phyloP scores from a whole-genome alignment of 92 coral and sea anemone species.

The Diadumene lineata region DNA sequence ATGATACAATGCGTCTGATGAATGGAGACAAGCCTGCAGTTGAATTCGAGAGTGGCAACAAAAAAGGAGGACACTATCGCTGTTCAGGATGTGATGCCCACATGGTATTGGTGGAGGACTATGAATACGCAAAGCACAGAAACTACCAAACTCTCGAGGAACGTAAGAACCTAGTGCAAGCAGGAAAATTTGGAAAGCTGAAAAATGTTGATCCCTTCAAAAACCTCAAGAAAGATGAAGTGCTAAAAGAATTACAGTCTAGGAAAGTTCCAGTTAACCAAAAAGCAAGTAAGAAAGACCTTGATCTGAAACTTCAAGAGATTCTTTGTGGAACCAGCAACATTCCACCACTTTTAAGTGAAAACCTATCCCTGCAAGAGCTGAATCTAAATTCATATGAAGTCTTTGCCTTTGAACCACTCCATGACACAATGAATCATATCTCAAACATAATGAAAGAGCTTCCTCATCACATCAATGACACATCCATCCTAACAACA shows the following conservation, averaged over 20 bases:
- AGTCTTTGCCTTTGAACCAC: conserved; percentile 34
- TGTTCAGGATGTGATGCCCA: conserved; percentile 11
- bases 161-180: conserved; percentile 1
- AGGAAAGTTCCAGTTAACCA: background rate
- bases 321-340: conserved; percentile 10
- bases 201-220: conserved; percentile 12
- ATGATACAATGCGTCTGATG: conserved; percentile 27
- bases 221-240: conserved; percentile 16
- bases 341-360: conserved; percentile 16
- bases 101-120: background rate
- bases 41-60: conserved; percentile 21
- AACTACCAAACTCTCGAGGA: conserved; percentile 7
- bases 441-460: conserved; percentile 19
- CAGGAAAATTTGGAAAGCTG: conserved; percentile 7
- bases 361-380: background rate
- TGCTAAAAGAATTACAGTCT: conserved; percentile 16
- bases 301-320: conserved; percentile 6
- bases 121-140: conserved; percentile 4
- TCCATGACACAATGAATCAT: conserved; percentile 31
- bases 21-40: conserved; percentile 38
- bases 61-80: conserved; percentile 26
- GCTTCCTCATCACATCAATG: conserved; percentile 27
- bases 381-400: conserved; percentile 27
- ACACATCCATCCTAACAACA: conserved; percentile 6
- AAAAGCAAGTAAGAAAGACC: background rate